Conservation (phyloP, 2,797 vertebrate species). For the Hemitrygon akajei region DNA sequence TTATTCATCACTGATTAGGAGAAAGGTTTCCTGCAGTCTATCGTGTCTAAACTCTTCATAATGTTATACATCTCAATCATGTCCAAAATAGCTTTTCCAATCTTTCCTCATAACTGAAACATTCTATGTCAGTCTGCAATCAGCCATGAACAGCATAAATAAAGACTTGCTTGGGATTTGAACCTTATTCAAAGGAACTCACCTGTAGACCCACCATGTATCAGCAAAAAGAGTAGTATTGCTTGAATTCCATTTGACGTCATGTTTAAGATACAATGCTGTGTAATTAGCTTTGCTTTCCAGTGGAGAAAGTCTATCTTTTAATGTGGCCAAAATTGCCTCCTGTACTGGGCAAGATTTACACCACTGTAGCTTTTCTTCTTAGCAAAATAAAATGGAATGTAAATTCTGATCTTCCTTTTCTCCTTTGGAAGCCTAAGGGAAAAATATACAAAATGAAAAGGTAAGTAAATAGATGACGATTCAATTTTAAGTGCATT, state of each 20-base stretch:
- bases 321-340: not conserved
- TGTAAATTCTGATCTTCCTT: constrained; percentile 14
- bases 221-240: constrained; percentile 52
- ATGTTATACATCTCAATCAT: too few relatives aligned
- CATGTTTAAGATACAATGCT: constrained; percentile 45
- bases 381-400: not conserved
- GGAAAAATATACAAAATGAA: not conserved
- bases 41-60: too few relatives aligned
- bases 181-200: constrained; percentile 42
- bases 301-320: not conserved
- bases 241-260: constrained; percentile 43
- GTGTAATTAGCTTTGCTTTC: not conserved
- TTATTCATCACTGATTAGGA: too few relatives aligned
- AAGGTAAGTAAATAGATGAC: not conserved
- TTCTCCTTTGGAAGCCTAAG: not conserved
- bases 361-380: not conserved
- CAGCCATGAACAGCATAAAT: not conserved
- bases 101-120: not conserved
- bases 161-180: not conserved
- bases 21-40: too few relatives aligned
- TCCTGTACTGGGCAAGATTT: too few relatives aligned
- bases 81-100: not conserved
- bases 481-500: not conserved
- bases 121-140: not conserved
- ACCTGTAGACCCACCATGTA: constrained; percentile 58